Percentiles rank a stretch among this genome's conserved stretches.
phyloP scores from a whole-genome alignment of 2,888 invertebrate genomes.

The Epinotia ramella region DNA sequence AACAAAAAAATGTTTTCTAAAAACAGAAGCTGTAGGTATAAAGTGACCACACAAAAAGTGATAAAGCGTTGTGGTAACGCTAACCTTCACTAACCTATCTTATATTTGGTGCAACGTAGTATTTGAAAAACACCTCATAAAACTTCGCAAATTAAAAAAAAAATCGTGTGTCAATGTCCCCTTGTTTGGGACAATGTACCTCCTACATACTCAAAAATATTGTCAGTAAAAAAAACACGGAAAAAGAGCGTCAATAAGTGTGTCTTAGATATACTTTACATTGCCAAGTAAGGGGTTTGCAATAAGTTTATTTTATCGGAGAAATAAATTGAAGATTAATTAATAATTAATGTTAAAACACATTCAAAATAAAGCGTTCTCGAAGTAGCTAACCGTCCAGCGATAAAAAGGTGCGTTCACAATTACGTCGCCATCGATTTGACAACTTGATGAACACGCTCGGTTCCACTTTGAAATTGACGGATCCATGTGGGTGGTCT shows the following conservation, averaged over 20 bases:
- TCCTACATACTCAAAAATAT: no score
- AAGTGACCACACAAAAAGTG: slow-evolving; percentile 40
- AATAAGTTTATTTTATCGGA: not conserved
- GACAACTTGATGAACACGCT: slow-evolving; percentile 84
- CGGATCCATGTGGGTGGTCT: slow-evolving; percentile 80
- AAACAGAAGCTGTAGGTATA: slow-evolving; percentile 37
- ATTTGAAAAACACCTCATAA: not conserved
- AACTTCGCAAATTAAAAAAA: no score
- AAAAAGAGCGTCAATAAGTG: no score
- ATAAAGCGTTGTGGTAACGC: slow-evolving; percentile 6
- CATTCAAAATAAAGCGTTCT: slow-evolving; percentile 28
- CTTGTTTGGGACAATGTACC: no score
- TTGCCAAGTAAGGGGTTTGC: no score
- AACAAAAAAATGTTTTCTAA: slow-evolving; percentile 53
- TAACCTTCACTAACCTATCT: not conserved
- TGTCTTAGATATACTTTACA: no score
- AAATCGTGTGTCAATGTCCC: no score
- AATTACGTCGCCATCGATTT: slow-evolving; percentile 84
- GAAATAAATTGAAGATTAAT: not conserved
- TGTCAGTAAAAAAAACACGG: no score
- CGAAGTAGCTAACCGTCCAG: slow-evolving; percentile 44
- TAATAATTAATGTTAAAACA: slow-evolving; percentile 12
- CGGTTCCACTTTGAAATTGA: slow-evolving; percentile 76
- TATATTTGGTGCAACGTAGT: not conserved
- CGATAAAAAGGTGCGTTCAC: slow-evolving; percentile 72